phyloP scores from a whole-genome alignment of 2,888 invertebrate species.

The Sarcophaga rosellei region DNA sequence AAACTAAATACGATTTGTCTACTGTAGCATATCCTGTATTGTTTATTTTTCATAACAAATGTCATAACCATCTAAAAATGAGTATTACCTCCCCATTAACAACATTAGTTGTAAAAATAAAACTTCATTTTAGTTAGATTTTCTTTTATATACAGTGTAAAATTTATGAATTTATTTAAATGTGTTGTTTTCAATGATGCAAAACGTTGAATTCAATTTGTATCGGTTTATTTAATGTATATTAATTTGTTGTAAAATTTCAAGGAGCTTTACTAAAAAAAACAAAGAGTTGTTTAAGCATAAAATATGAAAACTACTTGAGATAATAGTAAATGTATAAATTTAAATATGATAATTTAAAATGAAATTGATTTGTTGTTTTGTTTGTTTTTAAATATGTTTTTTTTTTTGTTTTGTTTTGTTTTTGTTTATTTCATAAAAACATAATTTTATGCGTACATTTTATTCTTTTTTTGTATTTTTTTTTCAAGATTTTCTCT shows the following conservation, averaged over 20 bases:
- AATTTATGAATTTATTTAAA: conserved; percentile 67
- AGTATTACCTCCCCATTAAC: too few species aligned
- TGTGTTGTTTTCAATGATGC: conserved; percentile 46
- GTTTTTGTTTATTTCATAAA: conserved; percentile 13
- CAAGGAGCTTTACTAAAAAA: conserved; percentile 41
- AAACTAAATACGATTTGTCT: too few species aligned
- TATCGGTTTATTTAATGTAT: conserved; percentile 4
- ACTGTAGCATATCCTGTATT: too few species aligned
- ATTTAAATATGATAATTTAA: neutral
- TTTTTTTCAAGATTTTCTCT: neutral
- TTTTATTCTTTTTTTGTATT: neutral
- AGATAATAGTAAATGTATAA: conserved; percentile 25
- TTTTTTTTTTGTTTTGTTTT: neutral
- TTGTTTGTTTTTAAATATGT: conserved; percentile 14
- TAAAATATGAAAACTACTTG: conserved; percentile 51
- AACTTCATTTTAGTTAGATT: neutral
- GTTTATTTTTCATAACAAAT: too few species aligned
- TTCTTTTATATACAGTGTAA: conserved; percentile 67
- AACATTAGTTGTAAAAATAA: conserved; percentile 3
- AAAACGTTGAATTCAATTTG: conserved; percentile 30
- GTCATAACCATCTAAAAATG: too few species aligned
- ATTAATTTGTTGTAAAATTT: conserved; percentile 10
- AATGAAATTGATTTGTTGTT: neutral
- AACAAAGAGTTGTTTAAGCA: conserved; percentile 49
- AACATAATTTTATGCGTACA: conserved; percentile 32